These are phyloP conservation scores for Bradypus variegatus DNA, from an alignment of 2,797 vertebrate genomes.

Conservation along the genomic window DNA sequence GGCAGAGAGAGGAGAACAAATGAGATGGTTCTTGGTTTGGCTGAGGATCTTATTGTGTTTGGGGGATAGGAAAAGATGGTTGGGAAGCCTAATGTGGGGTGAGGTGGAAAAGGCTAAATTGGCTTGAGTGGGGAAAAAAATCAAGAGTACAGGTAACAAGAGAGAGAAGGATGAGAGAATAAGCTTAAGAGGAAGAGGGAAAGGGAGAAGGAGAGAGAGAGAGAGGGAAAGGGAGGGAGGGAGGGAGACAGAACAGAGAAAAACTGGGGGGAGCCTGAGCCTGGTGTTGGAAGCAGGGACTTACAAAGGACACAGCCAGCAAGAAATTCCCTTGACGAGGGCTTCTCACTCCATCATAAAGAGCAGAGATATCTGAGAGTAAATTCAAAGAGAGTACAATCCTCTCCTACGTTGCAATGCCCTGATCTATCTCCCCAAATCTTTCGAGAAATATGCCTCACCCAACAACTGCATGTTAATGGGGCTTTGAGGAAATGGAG, in stretches of 20 bases:
- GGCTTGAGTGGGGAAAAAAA: neutral
- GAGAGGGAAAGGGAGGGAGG: neutral
- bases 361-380: neutral
- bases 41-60: neutral
- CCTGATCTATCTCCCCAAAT: neutral
- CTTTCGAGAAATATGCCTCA: neutral
- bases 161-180: neutral
- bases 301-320: neutral
- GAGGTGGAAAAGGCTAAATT: neutral
- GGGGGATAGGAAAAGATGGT: neutral
- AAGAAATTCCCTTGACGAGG: neutral
- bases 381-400: neutral
- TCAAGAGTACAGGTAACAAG: neutral
- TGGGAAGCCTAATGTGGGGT: neutral
- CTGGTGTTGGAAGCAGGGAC: neutral
- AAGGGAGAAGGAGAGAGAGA: neutral
- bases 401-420: neutral
- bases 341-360: neutral
- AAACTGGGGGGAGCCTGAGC: too few relatives aligned
- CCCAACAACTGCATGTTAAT: neutral
- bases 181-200: too few relatives aligned
- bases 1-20: neutral
- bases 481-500: neutral
- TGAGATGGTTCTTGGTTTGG: neutral
- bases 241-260: neutral